These are phyloP conservation scores for Ochlodes sylvanus DNA, from an alignment of 2,888 invertebrate species.

Conservation along the genomic window DNA sequence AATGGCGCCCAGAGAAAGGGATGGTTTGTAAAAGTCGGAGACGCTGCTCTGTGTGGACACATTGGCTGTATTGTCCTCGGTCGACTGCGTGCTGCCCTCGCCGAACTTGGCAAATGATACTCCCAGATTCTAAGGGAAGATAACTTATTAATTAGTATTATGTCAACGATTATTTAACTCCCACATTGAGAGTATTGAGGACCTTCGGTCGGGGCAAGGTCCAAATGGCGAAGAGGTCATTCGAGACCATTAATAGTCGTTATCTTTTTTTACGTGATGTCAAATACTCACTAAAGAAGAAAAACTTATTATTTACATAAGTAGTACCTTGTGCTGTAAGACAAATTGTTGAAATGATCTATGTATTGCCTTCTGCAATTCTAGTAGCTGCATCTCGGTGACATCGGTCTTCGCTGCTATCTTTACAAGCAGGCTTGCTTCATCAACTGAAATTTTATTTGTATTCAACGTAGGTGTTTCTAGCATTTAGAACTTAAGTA, in stretches of 20 bases:
- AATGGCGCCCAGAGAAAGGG: slow-evolving; percentile 6
- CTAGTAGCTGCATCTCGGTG: slow-evolving; percentile 48
- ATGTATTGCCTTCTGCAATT: slow-evolving; percentile 53
- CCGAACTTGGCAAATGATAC: background rate
- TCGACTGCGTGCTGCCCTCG: background rate
- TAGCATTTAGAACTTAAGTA: slow-evolving; percentile 49
- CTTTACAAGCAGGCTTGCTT: slow-evolving; percentile 55
- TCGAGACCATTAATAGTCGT: too few species aligned
- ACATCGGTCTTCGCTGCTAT: slow-evolving; percentile 53
- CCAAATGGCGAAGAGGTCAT: too few species aligned
- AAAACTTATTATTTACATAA: too few species aligned
- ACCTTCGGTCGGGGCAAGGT: too few species aligned
- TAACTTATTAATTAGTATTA: too few species aligned
- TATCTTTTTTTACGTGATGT: too few species aligned
- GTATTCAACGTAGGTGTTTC: background rate
- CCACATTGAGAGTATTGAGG: too few species aligned
- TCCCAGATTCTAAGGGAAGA: background rate
- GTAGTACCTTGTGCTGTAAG: slow-evolving; percentile 34
- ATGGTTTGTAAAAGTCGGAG: slow-evolving; percentile 14
- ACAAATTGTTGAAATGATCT: slow-evolving; percentile 55
- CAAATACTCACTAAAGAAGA: too few species aligned
- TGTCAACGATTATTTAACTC: too few species aligned
- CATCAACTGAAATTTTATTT: slow-evolving; percentile 44
- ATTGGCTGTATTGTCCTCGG: background rate
- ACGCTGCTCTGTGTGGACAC: background rate